Percentiles rank a stretch among this genome's conserved stretches.
These are phyloP conservation scores for Picus viridis DNA, from an alignment of 2,797 vertebrate species.

Conservation along the genomic window DNA sequence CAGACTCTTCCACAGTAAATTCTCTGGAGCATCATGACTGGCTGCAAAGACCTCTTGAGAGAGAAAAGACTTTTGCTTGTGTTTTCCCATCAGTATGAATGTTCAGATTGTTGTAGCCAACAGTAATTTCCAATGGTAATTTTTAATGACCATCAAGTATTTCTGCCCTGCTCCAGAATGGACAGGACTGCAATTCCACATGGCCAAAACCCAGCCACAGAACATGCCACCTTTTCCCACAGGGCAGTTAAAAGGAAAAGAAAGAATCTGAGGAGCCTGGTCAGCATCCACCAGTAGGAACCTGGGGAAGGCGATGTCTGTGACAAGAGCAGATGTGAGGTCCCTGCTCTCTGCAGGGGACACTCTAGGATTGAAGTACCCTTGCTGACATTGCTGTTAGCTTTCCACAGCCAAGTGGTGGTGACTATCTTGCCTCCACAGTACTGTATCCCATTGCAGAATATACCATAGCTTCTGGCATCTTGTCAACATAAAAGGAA, in stretches of 20 bases:
- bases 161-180: background rate
- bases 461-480: background rate
- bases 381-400: background rate
- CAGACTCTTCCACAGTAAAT: background rate
- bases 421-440: background rate
- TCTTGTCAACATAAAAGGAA: background rate
- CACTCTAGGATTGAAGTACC: too few species aligned
- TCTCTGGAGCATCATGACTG: background rate
- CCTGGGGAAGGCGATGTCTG: background rate
- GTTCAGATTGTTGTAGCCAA: background rate
- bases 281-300: background rate
- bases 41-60: background rate
- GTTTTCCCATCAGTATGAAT: background rate
- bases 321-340: background rate
- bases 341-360: background rate
- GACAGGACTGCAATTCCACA: background rate
- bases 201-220: background rate
- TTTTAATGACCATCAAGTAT: background rate
- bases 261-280: background rate
- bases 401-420: background rate
- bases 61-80: background rate
- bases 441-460: background rate
- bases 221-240: background rate
- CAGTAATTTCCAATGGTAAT: background rate
- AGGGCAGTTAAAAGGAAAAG: background rate